Conservation (phyloP, 2,797 vertebrate genomes). For the Sciurus carolinensis region DNA sequence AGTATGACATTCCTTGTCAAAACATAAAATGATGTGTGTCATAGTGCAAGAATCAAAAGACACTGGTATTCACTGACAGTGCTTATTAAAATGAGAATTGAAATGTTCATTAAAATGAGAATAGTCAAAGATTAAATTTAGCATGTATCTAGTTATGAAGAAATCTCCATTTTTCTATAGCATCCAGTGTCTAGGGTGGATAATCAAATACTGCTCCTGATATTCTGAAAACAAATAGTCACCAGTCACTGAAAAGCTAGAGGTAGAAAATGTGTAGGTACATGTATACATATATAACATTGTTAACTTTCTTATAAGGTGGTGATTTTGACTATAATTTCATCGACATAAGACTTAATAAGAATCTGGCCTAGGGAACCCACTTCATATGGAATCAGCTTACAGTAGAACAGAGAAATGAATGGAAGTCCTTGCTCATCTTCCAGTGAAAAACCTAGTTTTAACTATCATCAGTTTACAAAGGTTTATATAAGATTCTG, state of each 20-base stretch:
- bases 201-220: constrained; percentile 47
- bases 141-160: not conserved
- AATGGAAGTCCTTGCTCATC: not conserved
- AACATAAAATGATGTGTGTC: not conserved
- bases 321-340: constrained; percentile 8
- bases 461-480: constrained; percentile 61
- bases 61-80: not conserved
- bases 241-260: not conserved
- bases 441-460: not conserved
- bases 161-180: not conserved
- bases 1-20: not conserved
- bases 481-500: constrained; percentile 33
- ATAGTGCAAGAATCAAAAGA: not conserved
- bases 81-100: not conserved
- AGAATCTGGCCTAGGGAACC: not conserved
- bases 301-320: not conserved
- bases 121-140: constrained; percentile 31
- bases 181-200: not conserved
- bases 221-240: constrained; percentile 42
- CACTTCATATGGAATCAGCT: constrained; percentile 28
- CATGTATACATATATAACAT: not conserved
- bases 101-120: not conserved
- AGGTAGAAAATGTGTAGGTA: not conserved
- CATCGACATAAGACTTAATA: constrained; percentile 13
- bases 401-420: not conserved